These are phyloP conservation scores for Poeciliopsis presidionis DNA, from an alignment of 2,797 vertebrate genomes.

Conservation along the genomic window DNA sequence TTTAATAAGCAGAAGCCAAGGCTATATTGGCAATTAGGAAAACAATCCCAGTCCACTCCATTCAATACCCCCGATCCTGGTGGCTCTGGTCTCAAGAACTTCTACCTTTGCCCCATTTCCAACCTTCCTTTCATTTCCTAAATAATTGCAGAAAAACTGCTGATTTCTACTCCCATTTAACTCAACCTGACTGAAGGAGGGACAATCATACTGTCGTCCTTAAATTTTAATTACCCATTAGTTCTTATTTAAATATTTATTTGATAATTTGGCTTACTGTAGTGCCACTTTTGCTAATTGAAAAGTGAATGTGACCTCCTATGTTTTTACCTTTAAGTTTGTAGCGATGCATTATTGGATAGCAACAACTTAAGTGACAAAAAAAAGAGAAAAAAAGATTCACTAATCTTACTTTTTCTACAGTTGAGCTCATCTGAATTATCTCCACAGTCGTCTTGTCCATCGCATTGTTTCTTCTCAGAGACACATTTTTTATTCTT, in stretches of 20 bases:
- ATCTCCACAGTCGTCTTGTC: conserved; percentile 84
- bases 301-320: neutral
- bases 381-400: neutral
- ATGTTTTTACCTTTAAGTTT: neutral
- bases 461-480: conserved; percentile 78
- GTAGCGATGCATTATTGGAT: neutral
- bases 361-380: neutral
- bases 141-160: neutral
- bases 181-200: neutral
- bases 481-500: conserved; percentile 82
- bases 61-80: neutral
- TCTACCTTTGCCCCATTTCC: neutral
- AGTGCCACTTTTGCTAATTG: neutral
- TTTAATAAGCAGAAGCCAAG: neutral
- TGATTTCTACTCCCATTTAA: neutral
- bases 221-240: neutral
- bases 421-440: conserved; percentile 87
- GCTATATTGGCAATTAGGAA: neutral
- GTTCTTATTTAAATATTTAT: neutral
- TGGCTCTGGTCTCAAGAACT: neutral
- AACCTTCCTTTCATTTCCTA: neutral
- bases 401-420: conserved; percentile 55
- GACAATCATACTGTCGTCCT: neutral
- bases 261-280: neutral
- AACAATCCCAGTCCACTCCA: neutral